These are phyloP conservation scores for Cydia amplana DNA, from an alignment of 1,140 invertebrate genomes.

Conservation along the genomic window DNA sequence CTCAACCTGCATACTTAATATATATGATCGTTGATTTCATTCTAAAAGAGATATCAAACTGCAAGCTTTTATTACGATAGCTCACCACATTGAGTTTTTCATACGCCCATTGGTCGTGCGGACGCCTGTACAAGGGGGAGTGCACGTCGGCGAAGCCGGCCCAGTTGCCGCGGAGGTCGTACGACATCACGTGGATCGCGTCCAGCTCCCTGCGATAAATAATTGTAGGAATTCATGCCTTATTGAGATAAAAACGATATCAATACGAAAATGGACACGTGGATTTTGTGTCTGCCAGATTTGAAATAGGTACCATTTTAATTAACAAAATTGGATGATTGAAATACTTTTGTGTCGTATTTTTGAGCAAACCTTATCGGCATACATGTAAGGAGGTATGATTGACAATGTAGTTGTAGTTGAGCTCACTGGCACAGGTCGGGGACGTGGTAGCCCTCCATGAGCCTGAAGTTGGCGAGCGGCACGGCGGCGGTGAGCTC, in stretches of 20 bases:
- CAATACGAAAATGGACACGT: too few relatives aligned
- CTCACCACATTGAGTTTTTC: slow-evolving; percentile 93
- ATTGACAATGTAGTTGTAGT: not conserved
- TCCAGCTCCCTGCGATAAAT: slow-evolving; percentile 82
- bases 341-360: not conserved
- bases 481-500: slow-evolving; percentile 94
- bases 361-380: too few relatives aligned
- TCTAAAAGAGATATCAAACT: not conserved
- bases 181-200: slow-evolving; percentile 94
- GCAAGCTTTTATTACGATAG: slow-evolving; percentile 39
- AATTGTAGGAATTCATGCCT: not conserved
- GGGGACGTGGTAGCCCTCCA: slow-evolving; percentile 93
- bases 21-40: not conserved
- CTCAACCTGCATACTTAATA: not conserved
- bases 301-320: too few relatives aligned
- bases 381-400: not conserved
- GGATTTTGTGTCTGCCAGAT: too few relatives aligned
- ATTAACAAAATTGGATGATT: not conserved
- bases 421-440: slow-evolving; percentile 89
- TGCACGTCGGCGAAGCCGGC: slow-evolving; percentile 93
- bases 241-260: too few relatives aligned
- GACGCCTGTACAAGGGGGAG: slow-evolving; percentile 90
- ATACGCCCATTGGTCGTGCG: slow-evolving; percentile 92
- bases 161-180: slow-evolving; percentile 95
- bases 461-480: slow-evolving; percentile 89